Evolutionary conservation across 1,140 invertebrate species (phyloP), one percentile per base, ranked within the genome.

Genomic region (Andrena cerasifolii): DNA sequence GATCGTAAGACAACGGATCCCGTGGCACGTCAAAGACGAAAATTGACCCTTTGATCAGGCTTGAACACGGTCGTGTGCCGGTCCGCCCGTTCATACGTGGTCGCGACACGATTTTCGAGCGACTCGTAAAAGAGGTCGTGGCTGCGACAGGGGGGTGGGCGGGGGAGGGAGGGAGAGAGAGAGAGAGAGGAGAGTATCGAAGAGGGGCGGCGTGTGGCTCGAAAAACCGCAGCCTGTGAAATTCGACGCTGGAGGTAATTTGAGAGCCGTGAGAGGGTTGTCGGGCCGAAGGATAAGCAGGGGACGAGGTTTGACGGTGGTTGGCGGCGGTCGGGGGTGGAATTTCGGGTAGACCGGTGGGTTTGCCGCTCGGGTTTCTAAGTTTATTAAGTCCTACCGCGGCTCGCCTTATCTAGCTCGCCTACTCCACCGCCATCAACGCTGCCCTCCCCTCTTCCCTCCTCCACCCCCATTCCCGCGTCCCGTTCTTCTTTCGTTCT

Each of bases 321-420:
- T 81, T 80, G 78, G 47, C 61, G 61, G 74, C 33, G 51, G 80
- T 65, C 36, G 76, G 65, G 74, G 82, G 68, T 79, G 82, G 65
- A 85, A 79, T 72, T 82, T 82, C 66, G 75, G 70, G 40, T 65
- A 71, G 80, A 77, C 81, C 86, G 61, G 65, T 49, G 54, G 72
- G 78, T 79, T 66, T 49, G 79, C 74, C 80, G 53, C 75, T 86
- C 75, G 77, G 82, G 78, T 85, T 87, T 79, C 84, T 82, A 83
- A 87, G 86, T 89, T 88, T 89, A 89, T 89, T 88, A 89, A 89
- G 87, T 88, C 85, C 80, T 74, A 84, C 84, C 84, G 82, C 86
- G 86, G 77, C 80, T 86, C 76, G 80, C 82, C 87, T 89, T 89
- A 88, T 88, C 83, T 87, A 78, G 71, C 78, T 63, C 58, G 40